phyloP scores from a whole-genome alignment of 2,113 vertebrate genomes.

The Chascanopsetta lugubris region DNA sequence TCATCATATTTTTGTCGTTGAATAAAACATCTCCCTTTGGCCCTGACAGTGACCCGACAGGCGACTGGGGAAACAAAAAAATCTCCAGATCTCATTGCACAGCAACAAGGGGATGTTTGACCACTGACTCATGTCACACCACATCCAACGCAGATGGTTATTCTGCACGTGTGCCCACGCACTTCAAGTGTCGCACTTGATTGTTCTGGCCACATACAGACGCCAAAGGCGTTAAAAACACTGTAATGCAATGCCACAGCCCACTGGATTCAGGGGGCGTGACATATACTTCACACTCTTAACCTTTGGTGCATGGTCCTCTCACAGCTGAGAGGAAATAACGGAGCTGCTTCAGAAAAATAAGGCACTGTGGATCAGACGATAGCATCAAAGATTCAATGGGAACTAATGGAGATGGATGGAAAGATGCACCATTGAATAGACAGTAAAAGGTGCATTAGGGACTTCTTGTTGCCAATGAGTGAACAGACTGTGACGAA shows the following conservation, averaged over 20 bases:
- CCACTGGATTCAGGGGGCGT: background rate
- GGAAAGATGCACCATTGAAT: too few relatives aligned
- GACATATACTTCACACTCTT: background rate
- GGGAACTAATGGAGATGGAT: background rate
- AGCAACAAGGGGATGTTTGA: conserved; percentile 10
- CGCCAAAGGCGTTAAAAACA: background rate
- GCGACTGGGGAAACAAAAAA: background rate
- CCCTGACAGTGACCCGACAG: too few relatives aligned
- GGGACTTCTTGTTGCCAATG: too few relatives aligned
- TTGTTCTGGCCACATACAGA: conserved; percentile 15
- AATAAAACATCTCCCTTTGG: too few relatives aligned
- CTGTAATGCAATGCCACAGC: conserved; percentile 15
- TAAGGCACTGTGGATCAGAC: background rate
- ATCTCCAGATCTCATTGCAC: conserved; percentile 19
- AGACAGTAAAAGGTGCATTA: background rate
- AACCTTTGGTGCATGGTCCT: background rate
- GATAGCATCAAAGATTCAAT: background rate
- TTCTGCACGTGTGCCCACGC: conserved; percentile 35
- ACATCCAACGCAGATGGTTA: conserved; percentile 15
- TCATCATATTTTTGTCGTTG: too few relatives aligned
- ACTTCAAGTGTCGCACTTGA: conserved; percentile 3
- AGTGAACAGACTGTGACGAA: too few relatives aligned
- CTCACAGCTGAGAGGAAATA: background rate
- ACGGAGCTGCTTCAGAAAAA: background rate
- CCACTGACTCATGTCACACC: conserved; percentile 22